Conservation (phyloP, 2,888 invertebrate genomes). For the Acholoe squamosa region DNA sequence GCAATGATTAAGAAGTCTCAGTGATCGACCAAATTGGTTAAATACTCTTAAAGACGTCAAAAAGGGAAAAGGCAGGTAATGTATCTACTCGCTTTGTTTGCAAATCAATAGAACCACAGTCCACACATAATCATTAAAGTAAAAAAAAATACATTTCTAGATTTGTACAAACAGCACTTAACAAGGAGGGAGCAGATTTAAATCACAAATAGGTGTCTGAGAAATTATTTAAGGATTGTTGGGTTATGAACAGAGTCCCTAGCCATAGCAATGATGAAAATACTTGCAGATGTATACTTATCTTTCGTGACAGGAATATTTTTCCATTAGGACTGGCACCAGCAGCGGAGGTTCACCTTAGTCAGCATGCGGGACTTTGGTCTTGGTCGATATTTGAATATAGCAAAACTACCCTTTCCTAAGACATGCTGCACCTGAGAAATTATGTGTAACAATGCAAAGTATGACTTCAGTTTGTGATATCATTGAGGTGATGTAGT, state of each 20-base stretch:
- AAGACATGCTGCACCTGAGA: too few species aligned
- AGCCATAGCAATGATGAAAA: too few species aligned
- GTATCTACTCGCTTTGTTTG: not conserved
- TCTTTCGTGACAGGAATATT: not conserved
- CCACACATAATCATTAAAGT: too few species aligned
- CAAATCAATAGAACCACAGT: too few species aligned
- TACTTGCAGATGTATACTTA: not conserved
- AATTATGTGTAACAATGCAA: too few species aligned
- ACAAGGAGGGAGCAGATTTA: not conserved
- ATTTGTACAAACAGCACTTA: not conserved
- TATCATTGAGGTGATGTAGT: too few species aligned
- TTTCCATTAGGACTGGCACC: slow-evolving; percentile 38
- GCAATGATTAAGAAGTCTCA: slow-evolving; percentile 60
- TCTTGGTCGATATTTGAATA: not conserved
- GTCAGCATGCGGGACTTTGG: slow-evolving; percentile 59
- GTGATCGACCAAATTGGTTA: slow-evolving; percentile 14
- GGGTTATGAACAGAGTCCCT: too few species aligned
- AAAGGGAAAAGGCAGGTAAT: not conserved
- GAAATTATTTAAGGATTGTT: too few species aligned
- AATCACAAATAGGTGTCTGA: too few species aligned
- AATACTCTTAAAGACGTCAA: not conserved
- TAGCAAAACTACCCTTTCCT: too few species aligned
- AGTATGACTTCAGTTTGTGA: too few species aligned
- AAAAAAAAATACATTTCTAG: not conserved
- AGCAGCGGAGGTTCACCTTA: slow-evolving; percentile 35